Evolutionary conservation across 2,888 invertebrate species (phyloP).

Genomic region (Synergus japonicus): DNA sequence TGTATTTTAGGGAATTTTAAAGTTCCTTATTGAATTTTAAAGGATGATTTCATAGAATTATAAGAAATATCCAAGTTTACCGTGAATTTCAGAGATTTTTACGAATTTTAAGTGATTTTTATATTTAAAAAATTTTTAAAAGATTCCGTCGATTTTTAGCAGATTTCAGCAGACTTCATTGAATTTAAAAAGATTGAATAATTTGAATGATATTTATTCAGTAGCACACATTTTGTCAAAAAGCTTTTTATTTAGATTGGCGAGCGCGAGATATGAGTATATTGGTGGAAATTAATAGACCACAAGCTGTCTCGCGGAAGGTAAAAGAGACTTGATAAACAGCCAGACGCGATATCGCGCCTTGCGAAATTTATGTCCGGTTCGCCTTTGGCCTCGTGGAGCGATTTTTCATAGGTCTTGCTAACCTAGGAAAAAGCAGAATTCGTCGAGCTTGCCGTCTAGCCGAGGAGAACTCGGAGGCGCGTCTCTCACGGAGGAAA

Average conservation of each 20-base stretch:
- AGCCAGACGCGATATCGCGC: conserved; percentile 60
- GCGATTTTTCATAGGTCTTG: conserved; percentile 68
- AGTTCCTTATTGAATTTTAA: too few species aligned
- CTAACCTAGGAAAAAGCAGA: conserved; percentile 14
- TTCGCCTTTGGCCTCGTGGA: conserved; percentile 59
- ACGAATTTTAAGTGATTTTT: too few species aligned
- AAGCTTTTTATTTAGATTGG: background rate
- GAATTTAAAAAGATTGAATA: too few species aligned
- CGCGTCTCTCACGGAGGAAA: background rate
- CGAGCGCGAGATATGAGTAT: background rate
- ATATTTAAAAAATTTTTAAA: too few species aligned
- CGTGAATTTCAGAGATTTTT: too few species aligned
- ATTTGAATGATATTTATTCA: background rate
- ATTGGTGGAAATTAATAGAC: background rate
- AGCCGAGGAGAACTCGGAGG: background rate
- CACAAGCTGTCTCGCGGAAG: conserved; percentile 48
- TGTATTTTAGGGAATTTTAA: too few species aligned
- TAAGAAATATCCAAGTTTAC: too few species aligned
- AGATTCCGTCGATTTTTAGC: too few species aligned
- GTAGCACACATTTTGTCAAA: background rate
- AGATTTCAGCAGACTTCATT: too few species aligned
- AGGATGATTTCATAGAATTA: too few species aligned
- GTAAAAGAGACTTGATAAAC: conserved; percentile 71
- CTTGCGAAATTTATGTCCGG: conserved; percentile 68
- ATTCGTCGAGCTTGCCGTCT: conserved; percentile 30